Evolutionary conservation across 2,113 vertebrate genomes (phyloP).

Genomic region (Labeo catla): DNA sequence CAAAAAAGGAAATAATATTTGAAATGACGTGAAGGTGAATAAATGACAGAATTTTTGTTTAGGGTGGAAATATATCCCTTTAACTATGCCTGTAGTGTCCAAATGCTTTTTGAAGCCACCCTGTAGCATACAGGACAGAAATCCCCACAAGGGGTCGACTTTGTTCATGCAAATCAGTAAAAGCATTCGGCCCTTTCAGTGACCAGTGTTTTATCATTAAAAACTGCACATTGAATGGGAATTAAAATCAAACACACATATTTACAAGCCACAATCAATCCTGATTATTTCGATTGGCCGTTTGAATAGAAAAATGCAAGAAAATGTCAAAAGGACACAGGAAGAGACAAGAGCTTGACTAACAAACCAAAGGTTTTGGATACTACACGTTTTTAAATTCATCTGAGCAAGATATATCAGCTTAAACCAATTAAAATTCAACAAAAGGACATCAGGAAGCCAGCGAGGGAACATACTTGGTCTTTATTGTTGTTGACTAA

Average conservation of each 20-base stretch:
- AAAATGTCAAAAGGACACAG: background rate
- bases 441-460: background rate
- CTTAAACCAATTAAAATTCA: background rate
- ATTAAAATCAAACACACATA: background rate
- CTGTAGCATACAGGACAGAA: background rate
- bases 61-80: background rate
- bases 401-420: background rate
- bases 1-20: background rate
- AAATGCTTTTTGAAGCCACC: slow-evolving; percentile 15
- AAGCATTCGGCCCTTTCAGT: background rate
- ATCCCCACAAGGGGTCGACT: slow-evolving; percentile 5
- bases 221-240: background rate
- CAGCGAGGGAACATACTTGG: slow-evolving; percentile 79
- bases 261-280: slow-evolving; percentile 27
- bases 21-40: background rate
- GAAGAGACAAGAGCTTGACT: background rate
- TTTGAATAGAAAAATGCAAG: background rate
- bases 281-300: background rate
- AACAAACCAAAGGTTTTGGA: background rate
- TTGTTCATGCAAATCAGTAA: slow-evolving; percentile 32
- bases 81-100: background rate
- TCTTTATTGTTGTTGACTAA: slow-evolving; percentile 91
- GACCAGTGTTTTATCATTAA: background rate
- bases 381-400: background rate
- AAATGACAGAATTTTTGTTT: background rate